phyloP scores from a whole-genome alignment of 2,797 vertebrate genomes.

The Pempheris klunzingeri region DNA sequence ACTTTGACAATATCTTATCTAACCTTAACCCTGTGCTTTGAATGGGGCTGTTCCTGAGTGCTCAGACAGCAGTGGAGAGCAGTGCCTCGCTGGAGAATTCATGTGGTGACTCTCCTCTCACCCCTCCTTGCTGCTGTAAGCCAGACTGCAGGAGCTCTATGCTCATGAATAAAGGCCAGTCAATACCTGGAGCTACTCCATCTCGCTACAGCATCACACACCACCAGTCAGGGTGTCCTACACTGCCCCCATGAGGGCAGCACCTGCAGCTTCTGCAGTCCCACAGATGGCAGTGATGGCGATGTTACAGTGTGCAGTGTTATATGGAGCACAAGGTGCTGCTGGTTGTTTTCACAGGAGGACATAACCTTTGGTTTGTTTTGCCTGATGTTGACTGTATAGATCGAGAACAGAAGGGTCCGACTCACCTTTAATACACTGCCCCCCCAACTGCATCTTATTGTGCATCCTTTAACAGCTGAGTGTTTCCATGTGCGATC shows the following conservation, averaged over 20 bases:
- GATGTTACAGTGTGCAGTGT: background rate
- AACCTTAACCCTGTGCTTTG: background rate
- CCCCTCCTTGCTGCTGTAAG: conserved; percentile 16
- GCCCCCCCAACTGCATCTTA: background rate
- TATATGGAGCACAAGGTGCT: background rate
- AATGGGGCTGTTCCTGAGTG: background rate
- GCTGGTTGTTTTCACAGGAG: background rate
- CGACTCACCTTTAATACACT: no score
- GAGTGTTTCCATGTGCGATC: conserved; percentile 10
- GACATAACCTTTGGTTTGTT: background rate
- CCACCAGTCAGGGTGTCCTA: conserved; percentile 36
- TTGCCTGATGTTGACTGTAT: background rate
- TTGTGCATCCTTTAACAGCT: conserved; percentile 10
- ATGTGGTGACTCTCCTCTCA: background rate
- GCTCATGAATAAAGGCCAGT: conserved; percentile 39
- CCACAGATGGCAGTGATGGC: background rate
- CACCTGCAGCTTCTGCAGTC: background rate
- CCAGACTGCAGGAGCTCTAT: conserved; percentile 26
- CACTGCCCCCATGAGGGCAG: conserved; percentile 63
- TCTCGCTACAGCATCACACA: conserved; percentile 18
- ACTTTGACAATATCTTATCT: background rate
- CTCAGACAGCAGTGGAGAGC: background rate
- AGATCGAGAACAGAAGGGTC: no score
- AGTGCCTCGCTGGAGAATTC: background rate
- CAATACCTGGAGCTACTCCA: conserved; percentile 41